These are phyloP conservation scores for Pao palembangensis DNA, from an alignment of 2,113 vertebrate species.

Conservation along the genomic window DNA sequence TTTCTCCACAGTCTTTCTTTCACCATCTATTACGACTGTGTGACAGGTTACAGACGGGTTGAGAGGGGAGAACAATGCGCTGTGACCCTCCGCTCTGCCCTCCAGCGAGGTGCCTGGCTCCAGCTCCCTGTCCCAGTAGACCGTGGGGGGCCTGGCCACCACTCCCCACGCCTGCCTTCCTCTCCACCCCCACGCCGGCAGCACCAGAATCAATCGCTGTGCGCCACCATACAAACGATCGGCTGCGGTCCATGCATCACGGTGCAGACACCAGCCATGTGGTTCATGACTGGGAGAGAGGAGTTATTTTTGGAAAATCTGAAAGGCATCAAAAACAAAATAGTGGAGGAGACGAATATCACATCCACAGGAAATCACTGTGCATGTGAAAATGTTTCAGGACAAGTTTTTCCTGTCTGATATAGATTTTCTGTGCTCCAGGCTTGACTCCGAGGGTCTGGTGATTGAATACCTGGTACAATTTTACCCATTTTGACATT, in stretches of 20 bases:
- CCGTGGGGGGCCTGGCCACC: slow-evolving; percentile 65
- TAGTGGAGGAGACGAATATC: not conserved
- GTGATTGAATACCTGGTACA: no score
- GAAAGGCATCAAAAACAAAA: slow-evolving; percentile 11
- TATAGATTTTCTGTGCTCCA: no score
- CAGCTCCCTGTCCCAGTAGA: slow-evolving; percentile 75
- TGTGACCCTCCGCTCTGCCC: slow-evolving; percentile 78
- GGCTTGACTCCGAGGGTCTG: no score
- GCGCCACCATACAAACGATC: slow-evolving; percentile 78
- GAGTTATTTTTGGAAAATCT: slow-evolving; percentile 28
- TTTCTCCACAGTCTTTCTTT: slow-evolving; percentile 54
- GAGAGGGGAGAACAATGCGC: slow-evolving; percentile 73
- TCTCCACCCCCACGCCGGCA: slow-evolving; percentile 24
- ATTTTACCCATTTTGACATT: no score
- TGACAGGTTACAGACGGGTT: slow-evolving; percentile 68
- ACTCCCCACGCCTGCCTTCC: slow-evolving; percentile 42
- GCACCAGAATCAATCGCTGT: slow-evolving; percentile 75
- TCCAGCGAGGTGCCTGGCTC: slow-evolving; percentile 74
- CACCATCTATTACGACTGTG: slow-evolving; percentile 70
- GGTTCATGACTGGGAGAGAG: slow-evolving; percentile 33
- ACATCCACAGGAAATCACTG: no score
- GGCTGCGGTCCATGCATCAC: slow-evolving; percentile 69
- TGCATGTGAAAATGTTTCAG: no score
- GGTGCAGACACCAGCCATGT: slow-evolving; percentile 53
- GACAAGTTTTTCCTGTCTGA: no score